Evolutionary conservation across 2,888 invertebrate genomes (phyloP).

Genomic region (Tholera decimalis): DNA sequence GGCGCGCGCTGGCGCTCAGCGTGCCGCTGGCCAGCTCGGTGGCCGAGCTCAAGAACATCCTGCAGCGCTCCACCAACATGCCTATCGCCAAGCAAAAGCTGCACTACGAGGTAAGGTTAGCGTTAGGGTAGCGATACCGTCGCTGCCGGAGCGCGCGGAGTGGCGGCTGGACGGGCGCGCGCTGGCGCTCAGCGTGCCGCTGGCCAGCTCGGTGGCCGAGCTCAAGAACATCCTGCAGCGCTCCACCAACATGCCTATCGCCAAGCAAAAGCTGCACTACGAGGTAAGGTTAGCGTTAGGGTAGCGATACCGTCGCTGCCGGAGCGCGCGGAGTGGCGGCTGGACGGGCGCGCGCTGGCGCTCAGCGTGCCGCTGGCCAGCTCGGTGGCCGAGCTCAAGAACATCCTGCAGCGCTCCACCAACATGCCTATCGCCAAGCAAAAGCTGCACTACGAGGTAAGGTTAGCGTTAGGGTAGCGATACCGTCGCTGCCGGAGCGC

Average conservation of each 20-base stretch:
- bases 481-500: constrained; percentile 97
- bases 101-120: constrained; percentile 97
- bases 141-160: constrained; percentile 97
- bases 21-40: constrained; percentile 95
- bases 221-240: constrained; percentile 97
- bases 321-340: constrained; percentile 98
- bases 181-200: constrained; percentile 94
- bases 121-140: constrained; percentile 96
- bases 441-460: constrained; percentile 97
- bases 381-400: constrained; percentile 96
- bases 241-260: constrained; percentile 98
- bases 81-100: constrained; percentile 99
- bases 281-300: no score
- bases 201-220: constrained; percentile 95
- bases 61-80: constrained; percentile 97
- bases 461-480: no score
- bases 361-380: constrained; percentile 95
- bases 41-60: constrained; percentile 96
- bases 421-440: constrained; percentile 99
- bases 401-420: constrained; percentile 96
- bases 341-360: constrained; percentile 97
- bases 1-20: constrained; percentile 95
- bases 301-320: constrained; percentile 96
- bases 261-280: constrained; percentile 98
- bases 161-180: constrained; percentile 98